Evolutionary conservation across 1,140 invertebrate species (phyloP).

Genomic region (Holotrichia oblita): DNA sequence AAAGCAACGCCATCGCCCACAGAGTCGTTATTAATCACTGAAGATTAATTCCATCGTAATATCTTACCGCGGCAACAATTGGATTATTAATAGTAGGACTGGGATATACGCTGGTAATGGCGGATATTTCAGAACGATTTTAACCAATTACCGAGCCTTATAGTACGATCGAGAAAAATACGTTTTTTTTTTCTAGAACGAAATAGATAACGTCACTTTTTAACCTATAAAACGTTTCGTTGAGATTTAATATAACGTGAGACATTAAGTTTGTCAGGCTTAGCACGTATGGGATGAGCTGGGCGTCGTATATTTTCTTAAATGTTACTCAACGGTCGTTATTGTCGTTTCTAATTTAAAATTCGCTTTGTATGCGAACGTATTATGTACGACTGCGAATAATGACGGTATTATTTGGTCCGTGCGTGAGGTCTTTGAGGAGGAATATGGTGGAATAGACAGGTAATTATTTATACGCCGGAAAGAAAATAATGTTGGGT

Average conservation of each 20-base stretch:
- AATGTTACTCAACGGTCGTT: not conserved
- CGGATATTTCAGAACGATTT: not conserved
- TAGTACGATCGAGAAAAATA: not conserved
- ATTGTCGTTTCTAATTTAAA: not conserved
- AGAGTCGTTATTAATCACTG: not conserved
- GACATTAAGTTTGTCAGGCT: too few relatives aligned
- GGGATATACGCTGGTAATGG: not conserved
- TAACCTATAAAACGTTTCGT: too few relatives aligned
- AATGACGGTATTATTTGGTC: too few relatives aligned
- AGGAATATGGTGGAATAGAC: too few relatives aligned
- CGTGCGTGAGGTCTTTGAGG: too few relatives aligned
- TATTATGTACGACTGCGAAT: not conserved
- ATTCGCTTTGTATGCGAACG: not conserved
- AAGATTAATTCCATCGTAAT: conserved; percentile 10
- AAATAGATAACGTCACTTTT: too few relatives aligned
- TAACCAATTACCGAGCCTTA: not conserved
- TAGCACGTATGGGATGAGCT: too few relatives aligned
- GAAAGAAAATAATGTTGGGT: too few relatives aligned
- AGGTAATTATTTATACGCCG: too few relatives aligned
- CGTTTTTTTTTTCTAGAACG: too few relatives aligned
- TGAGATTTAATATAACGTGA: too few relatives aligned
- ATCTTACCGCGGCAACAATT: conserved; percentile 6
- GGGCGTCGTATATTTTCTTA: conserved; percentile 9
- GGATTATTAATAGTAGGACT: not conserved
- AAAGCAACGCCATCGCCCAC: not conserved